Percentiles rank a stretch among this genome's conserved stretches.
Conservation (phyloP, 2,113 vertebrate genomes). For the Astur gentilis region DNA sequence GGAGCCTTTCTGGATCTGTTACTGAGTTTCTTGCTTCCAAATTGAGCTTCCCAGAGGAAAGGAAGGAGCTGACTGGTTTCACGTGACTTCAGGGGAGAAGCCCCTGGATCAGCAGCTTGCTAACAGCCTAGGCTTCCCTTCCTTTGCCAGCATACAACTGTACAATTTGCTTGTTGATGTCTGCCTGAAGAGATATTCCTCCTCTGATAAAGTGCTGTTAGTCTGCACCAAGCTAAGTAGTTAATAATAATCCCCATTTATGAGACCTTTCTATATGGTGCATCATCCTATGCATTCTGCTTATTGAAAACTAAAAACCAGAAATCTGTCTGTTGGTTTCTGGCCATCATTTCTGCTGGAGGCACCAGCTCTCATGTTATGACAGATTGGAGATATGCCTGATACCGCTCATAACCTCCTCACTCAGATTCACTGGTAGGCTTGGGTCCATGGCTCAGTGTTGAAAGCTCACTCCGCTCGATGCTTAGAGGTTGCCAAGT, state of each 20-base stretch:
- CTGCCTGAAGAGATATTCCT: neutral
- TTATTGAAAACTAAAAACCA: neutral
- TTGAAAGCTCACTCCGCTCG: rapidly evolving
- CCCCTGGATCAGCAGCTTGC: neutral
- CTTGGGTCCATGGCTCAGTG: neutral
- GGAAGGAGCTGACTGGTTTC: neutral
- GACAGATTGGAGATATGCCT: neutral
- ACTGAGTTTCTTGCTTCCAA: neutral
- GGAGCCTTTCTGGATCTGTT: neutral
- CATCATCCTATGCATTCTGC: neutral
- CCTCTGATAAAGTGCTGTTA: neutral
- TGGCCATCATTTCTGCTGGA: neutral
- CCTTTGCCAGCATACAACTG: neutral
- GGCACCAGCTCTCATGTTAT: neutral
- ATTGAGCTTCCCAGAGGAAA: neutral
- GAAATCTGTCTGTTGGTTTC: neutral
- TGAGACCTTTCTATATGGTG: neutral
- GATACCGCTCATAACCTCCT: neutral
- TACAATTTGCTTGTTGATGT: neutral
- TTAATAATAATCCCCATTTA: neutral
- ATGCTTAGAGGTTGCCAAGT: neutral
- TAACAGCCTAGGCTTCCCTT: neutral
- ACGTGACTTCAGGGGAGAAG: neutral
- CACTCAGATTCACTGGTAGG: neutral
- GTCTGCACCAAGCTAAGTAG: neutral